Conservation (phyloP, 2,888 invertebrate genomes). For the Pogonocherus hispidulus region DNA sequence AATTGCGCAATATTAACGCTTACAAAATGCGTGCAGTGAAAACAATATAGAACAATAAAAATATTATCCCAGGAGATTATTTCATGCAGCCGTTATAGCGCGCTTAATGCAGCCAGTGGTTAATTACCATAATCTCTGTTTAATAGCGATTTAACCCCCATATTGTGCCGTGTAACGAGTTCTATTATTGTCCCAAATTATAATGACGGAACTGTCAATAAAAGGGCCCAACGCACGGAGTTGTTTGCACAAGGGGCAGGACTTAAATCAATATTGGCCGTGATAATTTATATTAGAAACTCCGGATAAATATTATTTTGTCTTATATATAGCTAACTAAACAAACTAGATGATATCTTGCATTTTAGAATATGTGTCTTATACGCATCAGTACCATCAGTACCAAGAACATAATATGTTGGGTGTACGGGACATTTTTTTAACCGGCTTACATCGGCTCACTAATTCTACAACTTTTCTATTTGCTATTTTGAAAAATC, state of each 20-base stretch:
- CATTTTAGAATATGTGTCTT: not conserved
- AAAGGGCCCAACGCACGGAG: conserved; percentile 19
- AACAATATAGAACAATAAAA: not conserved
- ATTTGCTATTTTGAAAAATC: too few species aligned
- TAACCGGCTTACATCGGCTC: too few species aligned
- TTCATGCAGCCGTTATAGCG: not conserved
- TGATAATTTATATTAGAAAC: conserved; percentile 23
- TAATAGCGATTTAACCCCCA: conserved; percentile 40
- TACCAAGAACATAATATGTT: too few species aligned
- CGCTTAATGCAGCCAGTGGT: conserved; percentile 42
- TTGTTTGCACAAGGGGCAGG: conserved; percentile 25
- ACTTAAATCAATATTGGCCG: conserved; percentile 27
- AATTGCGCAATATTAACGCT: too few species aligned
- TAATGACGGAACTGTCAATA: conserved; percentile 38
- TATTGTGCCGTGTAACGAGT: conserved; percentile 27
- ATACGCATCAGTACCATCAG: too few species aligned
- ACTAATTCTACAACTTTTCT: too few species aligned
- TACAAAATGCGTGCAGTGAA: too few species aligned
- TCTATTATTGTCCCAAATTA: conserved; percentile 45
- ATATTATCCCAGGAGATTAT: conserved; percentile 19
- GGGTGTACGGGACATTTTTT: too few species aligned
- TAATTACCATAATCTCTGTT: conserved; percentile 57
- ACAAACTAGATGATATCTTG: not conserved
- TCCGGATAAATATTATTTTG: not conserved
- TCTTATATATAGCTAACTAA: not conserved